Evolutionary conservation across 2,113 vertebrate species (phyloP).

Genomic region (Xenopus tropicalis): DNA sequence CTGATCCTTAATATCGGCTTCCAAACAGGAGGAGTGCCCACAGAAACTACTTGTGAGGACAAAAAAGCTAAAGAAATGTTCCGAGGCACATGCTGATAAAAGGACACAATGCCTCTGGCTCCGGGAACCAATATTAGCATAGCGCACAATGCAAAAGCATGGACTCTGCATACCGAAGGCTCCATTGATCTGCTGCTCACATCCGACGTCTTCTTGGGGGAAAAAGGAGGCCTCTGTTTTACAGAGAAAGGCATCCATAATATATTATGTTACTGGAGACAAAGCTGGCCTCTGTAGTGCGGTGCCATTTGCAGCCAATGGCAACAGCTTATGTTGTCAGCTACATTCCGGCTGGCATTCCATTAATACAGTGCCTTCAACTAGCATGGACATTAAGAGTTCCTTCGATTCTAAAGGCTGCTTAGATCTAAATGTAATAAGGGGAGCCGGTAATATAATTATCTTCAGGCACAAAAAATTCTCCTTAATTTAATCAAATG

Average conservation of each 20-base stretch:
- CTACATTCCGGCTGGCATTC: background rate
- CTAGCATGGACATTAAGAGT: slow-evolving; percentile 2
- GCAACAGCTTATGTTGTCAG: slow-evolving; percentile 18
- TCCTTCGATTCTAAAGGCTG: background rate
- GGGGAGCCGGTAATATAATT: too few relatives aligned
- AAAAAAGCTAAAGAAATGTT: slow-evolving; percentile 21
- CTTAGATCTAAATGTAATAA: background rate
- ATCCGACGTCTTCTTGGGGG: slow-evolving; percentile 36
- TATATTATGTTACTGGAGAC: slow-evolving; percentile 28
- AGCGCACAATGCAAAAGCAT: slow-evolving; percentile 22
- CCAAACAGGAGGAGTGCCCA: slow-evolving; percentile 20
- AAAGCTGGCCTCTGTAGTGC: slow-evolving; percentile 22
- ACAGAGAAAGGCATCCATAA: slow-evolving; percentile 24
- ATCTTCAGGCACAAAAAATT: too few relatives aligned
- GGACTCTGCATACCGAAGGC: slow-evolving; percentile 15
- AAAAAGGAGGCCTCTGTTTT: slow-evolving; percentile 13
- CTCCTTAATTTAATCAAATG: too few relatives aligned
- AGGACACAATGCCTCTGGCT: slow-evolving; percentile 22
- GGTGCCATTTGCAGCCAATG: slow-evolving; percentile 6
- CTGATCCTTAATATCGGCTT: slow-evolving; percentile 6
- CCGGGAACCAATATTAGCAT: slow-evolving; percentile 19
- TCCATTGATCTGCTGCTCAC: slow-evolving; percentile 42
- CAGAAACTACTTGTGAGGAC: slow-evolving; percentile 23
- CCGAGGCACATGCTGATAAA: slow-evolving; percentile 24
- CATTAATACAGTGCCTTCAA: background rate